Base-by-base conservation (phyloP, 2,797 vertebrate genomes). In the Sebastiscus tertius region DNA sequence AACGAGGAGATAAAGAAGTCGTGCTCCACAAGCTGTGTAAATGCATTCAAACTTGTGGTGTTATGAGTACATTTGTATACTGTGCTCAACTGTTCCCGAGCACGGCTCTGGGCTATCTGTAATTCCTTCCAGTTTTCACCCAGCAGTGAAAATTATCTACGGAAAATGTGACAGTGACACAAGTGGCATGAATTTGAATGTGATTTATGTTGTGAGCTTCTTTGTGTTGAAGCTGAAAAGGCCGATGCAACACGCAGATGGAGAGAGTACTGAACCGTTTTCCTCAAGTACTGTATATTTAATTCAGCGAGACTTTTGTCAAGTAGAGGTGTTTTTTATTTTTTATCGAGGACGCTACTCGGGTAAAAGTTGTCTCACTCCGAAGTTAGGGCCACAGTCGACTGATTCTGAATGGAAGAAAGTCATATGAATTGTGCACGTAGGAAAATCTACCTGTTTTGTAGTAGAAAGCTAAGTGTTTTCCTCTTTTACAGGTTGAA, bases 81-180 rank as follows among this genome's bases (percentile, higher is more conserved):
- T 63, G 27, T 16, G 59, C 63, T 56, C 7, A 26, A 67, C 70
- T 61, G 65, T 70, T 86, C 76, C 81, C 33, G 72, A 85, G 79
- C 42, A 12, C 16, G 5, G 59, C 69, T 33, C 79, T 9, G 18
- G 18, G 18, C 46, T 66, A 18, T 77, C 77, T 88, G 75, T 78
- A 71, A 71, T 59, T 80, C 34, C 64, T 66, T 52, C 18, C 18
- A 10, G 75, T 81, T 84, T 87, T 87, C 80, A 42, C 60, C 74
- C 76, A 52, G 79, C 83, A 81, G 79, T 5, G 34, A 77, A 81
- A 87, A 85, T 86, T 60, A 91, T 83, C 79, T 56, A 69, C n/a
- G 83, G 86, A 91, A 93, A 92, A 83, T 85, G 84, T 91, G 89
- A 90, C 86, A 67, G 77, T 79, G 78, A 83, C 73, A 58, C 72